Base-by-base conservation (phyloP, 1,140 invertebrate genomes). In the Nymphalis io region DNA sequence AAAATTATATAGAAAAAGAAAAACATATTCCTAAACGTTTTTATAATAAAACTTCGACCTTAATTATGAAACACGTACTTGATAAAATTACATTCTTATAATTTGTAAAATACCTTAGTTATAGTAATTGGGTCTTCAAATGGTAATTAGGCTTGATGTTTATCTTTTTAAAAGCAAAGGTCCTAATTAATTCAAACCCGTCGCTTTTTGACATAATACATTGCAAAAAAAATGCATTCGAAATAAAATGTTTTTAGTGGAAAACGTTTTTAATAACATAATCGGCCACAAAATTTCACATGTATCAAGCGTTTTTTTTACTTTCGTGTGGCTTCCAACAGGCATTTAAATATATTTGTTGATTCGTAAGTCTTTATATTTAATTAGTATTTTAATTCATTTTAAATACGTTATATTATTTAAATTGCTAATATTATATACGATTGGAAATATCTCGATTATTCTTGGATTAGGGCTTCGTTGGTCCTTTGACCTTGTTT, bases 121-220 rank as follows among this genome's bases (percentile, higher is more conserved):
- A 63, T 53, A 51, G 60, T 63, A 51, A 63, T 63, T 63, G 42
- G 23, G 27, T 46, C 39, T 27, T 46, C 42, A 63, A 63, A 63
- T 38, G 21, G 27, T 53, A 51, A 48, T 63, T 63, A 20, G 18
- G 23, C 18, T 63, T 51, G 60, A 63, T 63, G 12, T 63, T 63
- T 63, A 63, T 63, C 60, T 63, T 23, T 51, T 13, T 63, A 27
- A 63, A 46, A 63, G 27, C 23, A 51, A 55, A 55, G 18, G n/a
- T 55, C 51, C 18, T 53, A 63, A 63, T 63, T 48, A 51, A 63
- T 63, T 51, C 44, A 51, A 27, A 15, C 21, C n/a, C 51, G 21
- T 15, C 20, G 13, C 16, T 16, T 27, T 18, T n/a, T 15, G 13
- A 55, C 51, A 55, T 55, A 15, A 55, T 12, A 27, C 15, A 15